Evolutionary conservation across 30 jellyfish, hydroid and myxozoan genomes (phyloP).

Genomic region (Chrysaora quinquecirrha): DNA sequence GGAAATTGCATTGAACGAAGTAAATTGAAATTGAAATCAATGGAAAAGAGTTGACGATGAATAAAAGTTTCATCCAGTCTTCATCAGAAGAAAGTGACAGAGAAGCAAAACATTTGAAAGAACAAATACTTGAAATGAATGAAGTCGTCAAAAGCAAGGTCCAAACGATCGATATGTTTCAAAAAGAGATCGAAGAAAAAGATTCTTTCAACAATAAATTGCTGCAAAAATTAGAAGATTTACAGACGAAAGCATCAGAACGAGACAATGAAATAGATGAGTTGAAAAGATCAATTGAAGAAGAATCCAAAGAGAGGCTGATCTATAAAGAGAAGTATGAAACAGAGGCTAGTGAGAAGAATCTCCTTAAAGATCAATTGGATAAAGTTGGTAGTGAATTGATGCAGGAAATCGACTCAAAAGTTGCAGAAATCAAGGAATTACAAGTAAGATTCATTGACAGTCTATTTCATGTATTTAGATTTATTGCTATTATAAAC

Average conservation of each 20-base stretch:
- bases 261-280: constrained; percentile 18
- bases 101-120: constrained; percentile 30
- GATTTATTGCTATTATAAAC: too few species aligned
- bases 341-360: constrained; percentile 34
- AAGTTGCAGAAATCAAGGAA: constrained; percentile 41
- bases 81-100: constrained; percentile 27
- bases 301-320: constrained; percentile 21
- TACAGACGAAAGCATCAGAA: constrained; percentile 3
- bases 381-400: constrained; percentile 73
- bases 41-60: constrained; percentile 12
- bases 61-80: constrained; percentile 23
- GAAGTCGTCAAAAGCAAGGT: constrained; percentile 53
- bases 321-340: constrained; percentile 27
- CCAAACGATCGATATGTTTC: constrained; percentile 57
- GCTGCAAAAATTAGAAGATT: constrained; percentile 13
- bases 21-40: constrained; percentile 10
- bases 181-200: constrained; percentile 55
- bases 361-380: constrained; percentile 38
- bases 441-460: neutral
- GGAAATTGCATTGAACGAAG: constrained; percentile 35
- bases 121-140: constrained; percentile 24
- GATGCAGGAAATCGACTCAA: constrained; percentile 54
- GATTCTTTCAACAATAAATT: constrained; percentile 24
- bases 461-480: too few species aligned
- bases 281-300: neutral